Conservation (phyloP, 2,113 vertebrate genomes). For the Poecilia latipinna region DNA sequence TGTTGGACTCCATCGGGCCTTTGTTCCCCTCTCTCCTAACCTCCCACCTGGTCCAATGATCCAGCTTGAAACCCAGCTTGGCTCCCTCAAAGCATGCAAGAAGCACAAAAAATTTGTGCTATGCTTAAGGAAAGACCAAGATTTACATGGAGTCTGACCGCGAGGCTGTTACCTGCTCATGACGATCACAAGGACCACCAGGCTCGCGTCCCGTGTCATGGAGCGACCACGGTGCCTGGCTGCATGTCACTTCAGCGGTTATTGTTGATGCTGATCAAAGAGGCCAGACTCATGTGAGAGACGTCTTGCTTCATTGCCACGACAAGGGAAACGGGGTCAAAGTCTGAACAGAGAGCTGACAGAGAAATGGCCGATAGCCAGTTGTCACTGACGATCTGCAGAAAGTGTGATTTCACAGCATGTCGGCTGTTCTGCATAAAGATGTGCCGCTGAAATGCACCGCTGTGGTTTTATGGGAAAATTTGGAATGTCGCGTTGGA, state of each 20-base stretch:
- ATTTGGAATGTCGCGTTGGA: neutral
- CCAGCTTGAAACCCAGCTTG: constrained; percentile 62
- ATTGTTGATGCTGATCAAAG: constrained; percentile 57
- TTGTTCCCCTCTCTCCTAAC: constrained; percentile 60
- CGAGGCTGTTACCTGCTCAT: constrained; percentile 48
- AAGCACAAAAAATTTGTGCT: constrained; percentile 30
- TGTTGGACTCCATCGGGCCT: constrained; percentile 22
- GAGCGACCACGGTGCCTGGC: constrained; percentile 44
- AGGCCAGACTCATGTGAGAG: constrained; percentile 25
- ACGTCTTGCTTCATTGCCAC: constrained; percentile 15
- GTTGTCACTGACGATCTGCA: constrained; percentile 46
- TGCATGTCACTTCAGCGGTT: constrained; percentile 19
- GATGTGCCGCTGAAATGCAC: neutral
- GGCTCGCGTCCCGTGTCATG: constrained; percentile 33
- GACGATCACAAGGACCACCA: constrained; percentile 50
- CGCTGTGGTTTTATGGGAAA: constrained; percentile 2
- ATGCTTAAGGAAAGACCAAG: constrained; percentile 36
- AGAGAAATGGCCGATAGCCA: neutral
- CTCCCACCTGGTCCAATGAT: constrained; percentile 60
- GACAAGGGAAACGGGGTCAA: neutral
- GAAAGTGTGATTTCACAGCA: constrained; percentile 16
- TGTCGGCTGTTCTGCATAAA: constrained; percentile 4
- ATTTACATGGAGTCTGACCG: constrained; percentile 32
- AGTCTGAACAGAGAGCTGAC: neutral
- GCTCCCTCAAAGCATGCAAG: constrained; percentile 29